Percentiles rank a stretch among this genome's conserved stretches.
Conservation (phyloP, 1,140 invertebrate genomes). For the Drosophila aff. region DNA sequence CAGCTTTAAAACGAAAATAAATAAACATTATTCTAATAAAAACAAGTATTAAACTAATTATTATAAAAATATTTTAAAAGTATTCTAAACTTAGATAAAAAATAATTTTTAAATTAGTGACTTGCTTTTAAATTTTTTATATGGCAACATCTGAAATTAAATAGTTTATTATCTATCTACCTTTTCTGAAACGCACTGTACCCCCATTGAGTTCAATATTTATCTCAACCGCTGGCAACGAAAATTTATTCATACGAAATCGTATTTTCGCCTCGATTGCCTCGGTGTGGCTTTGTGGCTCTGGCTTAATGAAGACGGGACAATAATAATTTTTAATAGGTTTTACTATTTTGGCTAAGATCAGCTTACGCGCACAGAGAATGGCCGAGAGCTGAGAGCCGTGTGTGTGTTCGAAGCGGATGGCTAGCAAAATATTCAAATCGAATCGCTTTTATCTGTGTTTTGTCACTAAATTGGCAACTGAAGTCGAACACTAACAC, state of each 20-base stretch:
- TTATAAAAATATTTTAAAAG: too few species aligned
- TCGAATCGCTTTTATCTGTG: slow-evolving; percentile 73
- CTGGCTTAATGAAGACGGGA: slow-evolving; percentile 67
- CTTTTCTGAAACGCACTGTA: slow-evolving; percentile 15
- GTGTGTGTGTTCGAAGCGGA: slow-evolving; percentile 34
- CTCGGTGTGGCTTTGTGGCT: slow-evolving; percentile 44
- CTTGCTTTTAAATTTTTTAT: background rate
- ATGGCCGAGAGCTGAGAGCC: slow-evolving; percentile 1
- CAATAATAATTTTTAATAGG: slow-evolving; percentile 80
- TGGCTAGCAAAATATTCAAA: slow-evolving; percentile 68
- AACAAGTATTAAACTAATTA: too few species aligned
- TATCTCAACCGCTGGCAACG: slow-evolving; percentile 19
- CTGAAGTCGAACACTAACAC: slow-evolving; percentile 62
- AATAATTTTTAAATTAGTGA: too few species aligned
- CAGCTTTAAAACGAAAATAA: too few species aligned
- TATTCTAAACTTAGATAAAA: background rate
- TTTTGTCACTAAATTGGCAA: slow-evolving; percentile 79
- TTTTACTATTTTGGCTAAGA: slow-evolving; percentile 67
- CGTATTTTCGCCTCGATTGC: slow-evolving; percentile 58
- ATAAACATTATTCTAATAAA: too few species aligned
- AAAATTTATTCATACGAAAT: slow-evolving; percentile 75
- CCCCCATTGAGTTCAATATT: slow-evolving; percentile 27
- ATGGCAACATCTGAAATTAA: too few species aligned
- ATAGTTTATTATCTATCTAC: background rate
- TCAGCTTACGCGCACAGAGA: slow-evolving; percentile 42